Evolutionary conservation across 2,888 invertebrate genomes (phyloP), one percentile per base, ranked within the genome.

Genomic region (Listrodromus nycthemerus): DNA sequence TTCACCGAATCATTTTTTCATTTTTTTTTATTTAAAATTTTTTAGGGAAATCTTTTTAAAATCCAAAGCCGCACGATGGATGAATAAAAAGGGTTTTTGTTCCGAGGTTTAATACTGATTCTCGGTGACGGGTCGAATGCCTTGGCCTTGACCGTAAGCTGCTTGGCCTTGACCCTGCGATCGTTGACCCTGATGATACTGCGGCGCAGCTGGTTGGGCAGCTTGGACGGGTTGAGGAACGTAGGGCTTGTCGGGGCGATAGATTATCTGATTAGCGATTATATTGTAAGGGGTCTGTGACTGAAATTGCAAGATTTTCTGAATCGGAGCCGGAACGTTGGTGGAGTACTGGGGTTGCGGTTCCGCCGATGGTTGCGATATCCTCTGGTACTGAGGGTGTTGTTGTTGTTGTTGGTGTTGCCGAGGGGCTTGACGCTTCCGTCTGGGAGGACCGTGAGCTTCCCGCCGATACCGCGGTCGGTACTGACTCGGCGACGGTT

Each of bases 191-290:
- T 80, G 86, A 41, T 84, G 87, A 80, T 83, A 81, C 66, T 85
- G 85, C 2, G 85, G 70, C 24, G 82, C 73, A 2, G 79, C 65
- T 24, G 76, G 65, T 75, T 82, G 84, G 2, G 85, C 67, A 8
- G 82, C 78, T 67, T 90, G 86, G 13, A 89, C 89, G 0, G 88
- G 89, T 30, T 93, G 91, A 10, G 93, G 93, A 8, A 92, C 89
- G 79, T 93, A 93, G 0, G 92, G 92, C 30, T 92, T 92, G 2
- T 91, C 92, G 0, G 86, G 88, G 2, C 87, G 88, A 71, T 89
- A 90, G 5, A 61, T 82, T 41, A 93, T 89, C 61, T 89, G 90
- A 77, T 93, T 93, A 0, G 93, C 92, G 27, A 92, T 89, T 10
- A 92, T 92, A 69, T 92, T 91, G 67, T 88, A 88, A 24, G 88